A percentile compares a stretch with the other conserved stretches of the same genome.
These are phyloP conservation scores for Eufriesea mexicana DNA, from an alignment of 1,140 invertebrate genomes.

Conservation along the genomic window DNA sequence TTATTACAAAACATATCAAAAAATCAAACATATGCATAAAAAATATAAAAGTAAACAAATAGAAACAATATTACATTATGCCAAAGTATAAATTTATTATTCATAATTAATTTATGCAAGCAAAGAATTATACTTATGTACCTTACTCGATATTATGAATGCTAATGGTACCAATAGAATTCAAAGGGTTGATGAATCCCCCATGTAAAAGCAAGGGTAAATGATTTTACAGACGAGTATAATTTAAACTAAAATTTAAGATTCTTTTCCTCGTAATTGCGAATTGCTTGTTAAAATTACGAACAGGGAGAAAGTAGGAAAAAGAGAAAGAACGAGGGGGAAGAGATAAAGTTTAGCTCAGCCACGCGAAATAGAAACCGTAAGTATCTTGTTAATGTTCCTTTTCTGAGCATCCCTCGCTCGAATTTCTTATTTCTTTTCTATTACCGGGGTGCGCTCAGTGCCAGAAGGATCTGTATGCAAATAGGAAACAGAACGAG, in stretches of 20 bases:
- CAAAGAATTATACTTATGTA: no score
- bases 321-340: no score
- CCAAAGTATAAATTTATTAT: no score
- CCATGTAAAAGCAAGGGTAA: neutral
- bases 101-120: no score
- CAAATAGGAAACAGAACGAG: conserved; percentile 23
- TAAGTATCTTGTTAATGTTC: conserved; percentile 25
- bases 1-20: no score
- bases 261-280: neutral
- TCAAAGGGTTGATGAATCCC: no score
- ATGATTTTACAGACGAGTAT: neutral
- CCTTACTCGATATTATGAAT: no score
- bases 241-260: neutral
- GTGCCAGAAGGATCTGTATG: conserved; percentile 10
- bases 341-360: conserved; percentile 10
- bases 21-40: no score
- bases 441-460: neutral
- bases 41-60: no score
- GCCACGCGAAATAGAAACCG: neutral
- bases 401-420: neutral
- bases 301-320: no score
- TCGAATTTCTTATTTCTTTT: conserved; percentile 19
- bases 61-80: no score
- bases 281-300: conserved; percentile 11
- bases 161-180: no score